Evolutionary conservation across 2,113 vertebrate species (phyloP).

Genomic region (Sylvia atricapilla): DNA sequence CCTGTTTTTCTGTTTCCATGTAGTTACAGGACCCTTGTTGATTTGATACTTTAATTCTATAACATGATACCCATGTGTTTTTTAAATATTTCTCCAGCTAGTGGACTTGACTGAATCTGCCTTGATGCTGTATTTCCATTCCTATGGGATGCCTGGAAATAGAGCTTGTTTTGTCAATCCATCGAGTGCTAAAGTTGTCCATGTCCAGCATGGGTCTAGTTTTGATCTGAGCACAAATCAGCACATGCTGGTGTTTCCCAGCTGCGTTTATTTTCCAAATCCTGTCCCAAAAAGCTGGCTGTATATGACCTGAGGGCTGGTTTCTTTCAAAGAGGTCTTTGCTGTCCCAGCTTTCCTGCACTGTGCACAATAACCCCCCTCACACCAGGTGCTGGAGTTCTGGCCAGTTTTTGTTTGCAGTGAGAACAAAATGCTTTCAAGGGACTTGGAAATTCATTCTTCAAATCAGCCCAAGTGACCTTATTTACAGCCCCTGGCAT

Average conservation of each 20-base stretch:
- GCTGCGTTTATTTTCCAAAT: neutral
- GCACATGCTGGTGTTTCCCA: neutral
- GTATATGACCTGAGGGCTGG: neutral
- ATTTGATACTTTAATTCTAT: neutral
- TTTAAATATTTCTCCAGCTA: neutral
- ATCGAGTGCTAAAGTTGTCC: too few relatives aligned
- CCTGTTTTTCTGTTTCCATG: neutral
- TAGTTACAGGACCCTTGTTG: fast-evolving
- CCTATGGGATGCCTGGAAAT: neutral
- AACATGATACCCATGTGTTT: fast-evolving
- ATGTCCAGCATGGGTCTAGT: fast-evolving
- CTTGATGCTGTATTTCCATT: neutral
- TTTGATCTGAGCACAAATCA: neutral
- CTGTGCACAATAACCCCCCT: neutral
- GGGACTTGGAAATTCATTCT: neutral
- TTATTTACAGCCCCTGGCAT: neutral
- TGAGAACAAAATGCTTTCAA: neutral
- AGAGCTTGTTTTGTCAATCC: neutral
- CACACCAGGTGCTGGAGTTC: fast-evolving
- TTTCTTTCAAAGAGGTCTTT: neutral
- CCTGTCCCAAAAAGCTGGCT: neutral
- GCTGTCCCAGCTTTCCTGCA: neutral
- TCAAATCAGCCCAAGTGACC: neutral
- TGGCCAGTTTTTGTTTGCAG: neutral
- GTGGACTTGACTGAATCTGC: neutral